Percentiles rank a stretch among this genome's conserved stretches.
These are phyloP conservation scores for Sitta europaea DNA, from an alignment of 2,113 vertebrate species.

Conservation along the genomic window DNA sequence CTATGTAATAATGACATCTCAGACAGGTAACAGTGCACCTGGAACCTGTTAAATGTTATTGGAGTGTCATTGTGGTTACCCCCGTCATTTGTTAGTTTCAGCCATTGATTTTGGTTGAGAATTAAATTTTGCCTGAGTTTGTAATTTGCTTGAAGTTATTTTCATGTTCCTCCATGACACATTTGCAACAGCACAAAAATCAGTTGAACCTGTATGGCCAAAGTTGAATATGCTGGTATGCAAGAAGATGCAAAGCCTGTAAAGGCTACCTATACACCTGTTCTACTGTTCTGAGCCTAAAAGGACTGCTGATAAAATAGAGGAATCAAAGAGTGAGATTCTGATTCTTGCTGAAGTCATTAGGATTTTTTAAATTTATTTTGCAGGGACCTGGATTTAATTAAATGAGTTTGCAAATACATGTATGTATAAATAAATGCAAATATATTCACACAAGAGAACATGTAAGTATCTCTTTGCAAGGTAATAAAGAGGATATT, in stretches of 20 bases:
- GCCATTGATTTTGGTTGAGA: neutral
- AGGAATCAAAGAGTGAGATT: neutral
- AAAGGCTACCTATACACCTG: neutral
- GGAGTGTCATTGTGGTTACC: neutral
- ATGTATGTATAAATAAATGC: neutral
- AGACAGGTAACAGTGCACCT: neutral
- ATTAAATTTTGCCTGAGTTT: neutral
- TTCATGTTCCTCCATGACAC: neutral
- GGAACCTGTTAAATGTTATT: neutral
- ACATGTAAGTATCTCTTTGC: neutral
- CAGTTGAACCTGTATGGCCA: neutral
- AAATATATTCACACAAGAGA: conserved; percentile 5
- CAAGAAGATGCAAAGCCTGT: neutral
- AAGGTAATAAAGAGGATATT: conserved; percentile 14
- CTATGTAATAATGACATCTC: neutral
- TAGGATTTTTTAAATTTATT: neutral
- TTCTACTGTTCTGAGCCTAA: neutral
- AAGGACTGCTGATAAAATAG: neutral
- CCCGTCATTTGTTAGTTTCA: accelerated
- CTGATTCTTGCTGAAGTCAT: neutral
- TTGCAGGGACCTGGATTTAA: neutral
- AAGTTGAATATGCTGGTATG: neutral
- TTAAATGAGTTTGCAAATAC: neutral
- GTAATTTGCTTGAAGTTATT: neutral
- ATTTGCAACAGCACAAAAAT: neutral